These are phyloP conservation scores for Nomia melanderi DNA, from an alignment of 1,140 invertebrate species.

Conservation along the genomic window DNA sequence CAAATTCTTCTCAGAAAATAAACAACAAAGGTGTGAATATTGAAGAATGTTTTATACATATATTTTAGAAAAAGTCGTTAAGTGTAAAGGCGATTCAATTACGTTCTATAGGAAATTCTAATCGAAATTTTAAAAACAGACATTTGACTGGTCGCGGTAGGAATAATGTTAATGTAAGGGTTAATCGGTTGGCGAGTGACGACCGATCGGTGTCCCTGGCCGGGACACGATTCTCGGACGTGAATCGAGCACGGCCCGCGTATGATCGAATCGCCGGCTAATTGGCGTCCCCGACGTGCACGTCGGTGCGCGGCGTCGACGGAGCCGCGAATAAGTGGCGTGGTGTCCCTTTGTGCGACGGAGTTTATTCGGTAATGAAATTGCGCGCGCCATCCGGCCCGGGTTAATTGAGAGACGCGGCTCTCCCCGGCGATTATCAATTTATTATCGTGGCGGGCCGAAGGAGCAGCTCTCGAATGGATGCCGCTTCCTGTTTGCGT, in stretches of 20 bases:
- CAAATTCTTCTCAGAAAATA: too few species aligned
- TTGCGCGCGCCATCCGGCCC: constrained; percentile 34
- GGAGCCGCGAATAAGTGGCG: constrained; percentile 13
- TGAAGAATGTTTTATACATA: too few species aligned
- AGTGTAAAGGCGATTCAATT: too few species aligned
- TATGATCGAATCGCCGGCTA: not conserved
- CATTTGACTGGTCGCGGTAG: too few species aligned
- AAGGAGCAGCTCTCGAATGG: not conserved
- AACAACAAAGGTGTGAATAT: too few species aligned
- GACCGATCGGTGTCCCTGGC: too few species aligned
- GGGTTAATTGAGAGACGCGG: constrained; percentile 43
- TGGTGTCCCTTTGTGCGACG: not conserved
- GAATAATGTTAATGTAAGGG: too few species aligned
- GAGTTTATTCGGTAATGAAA: constrained; percentile 31
- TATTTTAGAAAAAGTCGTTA: too few species aligned
- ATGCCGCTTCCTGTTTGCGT: constrained; percentile 18
- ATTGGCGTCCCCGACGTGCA: not conserved
- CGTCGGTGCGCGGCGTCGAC: not conserved
- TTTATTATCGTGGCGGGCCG: constrained; percentile 18
- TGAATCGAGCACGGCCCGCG: too few species aligned
- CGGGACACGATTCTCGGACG: too few species aligned
- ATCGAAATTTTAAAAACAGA: too few species aligned
- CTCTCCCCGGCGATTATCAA: constrained; percentile 36
- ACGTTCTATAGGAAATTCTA: too few species aligned
- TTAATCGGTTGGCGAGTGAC: not conserved